phyloP scores from a whole-genome alignment of 2,113 vertebrate genomes.

The Hepsetus odoe region DNA sequence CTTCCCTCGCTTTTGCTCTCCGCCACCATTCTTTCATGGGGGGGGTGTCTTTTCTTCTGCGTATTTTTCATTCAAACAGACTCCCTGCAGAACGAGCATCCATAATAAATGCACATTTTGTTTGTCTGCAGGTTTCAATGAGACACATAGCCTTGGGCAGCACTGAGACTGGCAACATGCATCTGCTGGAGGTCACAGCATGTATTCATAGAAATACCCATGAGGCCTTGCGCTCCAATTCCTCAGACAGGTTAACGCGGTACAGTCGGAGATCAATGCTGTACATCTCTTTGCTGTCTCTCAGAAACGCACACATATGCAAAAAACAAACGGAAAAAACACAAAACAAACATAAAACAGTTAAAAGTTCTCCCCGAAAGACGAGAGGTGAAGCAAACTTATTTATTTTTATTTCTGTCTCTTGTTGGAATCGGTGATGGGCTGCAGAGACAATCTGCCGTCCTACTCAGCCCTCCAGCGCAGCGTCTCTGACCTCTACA shows the following conservation, averaged over 20 bases:
- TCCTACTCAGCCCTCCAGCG: conserved; percentile 55
- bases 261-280: conserved; percentile 31
- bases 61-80: not conserved
- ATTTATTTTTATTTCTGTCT: conserved; percentile 47
- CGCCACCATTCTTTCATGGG: conserved; percentile 27
- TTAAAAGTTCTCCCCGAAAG: conserved; percentile 63
- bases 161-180: conserved; percentile 59
- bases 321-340: conserved; percentile 34
- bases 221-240: conserved; percentile 63
- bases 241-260: conserved; percentile 52
- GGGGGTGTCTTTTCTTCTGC: not conserved
- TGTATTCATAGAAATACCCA: conserved; percentile 72
- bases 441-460: conserved; percentile 35
- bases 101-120: conserved; percentile 61
- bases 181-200: conserved; percentile 68
- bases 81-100: conserved; percentile 49
- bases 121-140: conserved; percentile 69
- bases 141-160: conserved; percentile 67
- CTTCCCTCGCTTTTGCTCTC: not conserved
- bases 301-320: no score
- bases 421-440: conserved; percentile 49
- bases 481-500: conserved; percentile 65
- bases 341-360: conserved; percentile 41
- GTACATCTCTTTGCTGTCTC: conserved; percentile 44
- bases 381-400: conserved; percentile 38